Evolutionary conservation across 2,113 vertebrate genomes (phyloP).

Genomic region (Grantiella picta): DNA sequence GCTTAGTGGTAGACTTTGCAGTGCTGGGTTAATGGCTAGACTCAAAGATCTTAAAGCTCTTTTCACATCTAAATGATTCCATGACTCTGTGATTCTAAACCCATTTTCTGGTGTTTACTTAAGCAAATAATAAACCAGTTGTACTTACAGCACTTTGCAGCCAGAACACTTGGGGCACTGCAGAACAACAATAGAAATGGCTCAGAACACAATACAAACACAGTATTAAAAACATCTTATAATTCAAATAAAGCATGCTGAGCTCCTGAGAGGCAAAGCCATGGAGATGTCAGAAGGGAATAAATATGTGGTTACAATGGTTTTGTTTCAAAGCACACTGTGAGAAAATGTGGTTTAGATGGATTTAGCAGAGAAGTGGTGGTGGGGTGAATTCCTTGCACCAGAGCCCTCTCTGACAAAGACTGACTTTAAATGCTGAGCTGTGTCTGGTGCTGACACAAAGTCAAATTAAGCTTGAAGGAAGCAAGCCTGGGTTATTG

Average conservation of each 20-base stretch:
- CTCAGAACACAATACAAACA: neutral
- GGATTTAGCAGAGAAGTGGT: neutral
- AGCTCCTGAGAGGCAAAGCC: neutral
- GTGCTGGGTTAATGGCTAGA: neutral
- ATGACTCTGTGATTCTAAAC: neutral
- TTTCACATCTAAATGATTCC: neutral
- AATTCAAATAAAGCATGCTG: neutral
- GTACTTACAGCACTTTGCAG: neutral
- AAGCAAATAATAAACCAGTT: neutral
- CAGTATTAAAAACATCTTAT: neutral
- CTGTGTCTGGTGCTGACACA: neutral
- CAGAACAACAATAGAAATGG: slow-evolving; percentile 23
- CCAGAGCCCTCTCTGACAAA: neutral
- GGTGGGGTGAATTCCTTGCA: neutral
- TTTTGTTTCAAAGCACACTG: neutral
- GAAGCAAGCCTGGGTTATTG: neutral
- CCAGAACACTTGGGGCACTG: slow-evolving; percentile 53
- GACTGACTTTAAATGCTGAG: neutral
- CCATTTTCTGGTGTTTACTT: neutral
- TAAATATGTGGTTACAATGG: neutral
- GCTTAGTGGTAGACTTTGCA: neutral
- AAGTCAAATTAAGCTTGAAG: neutral
- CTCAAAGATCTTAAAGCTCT: neutral
- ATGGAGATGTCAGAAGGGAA: neutral
- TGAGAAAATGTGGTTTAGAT: neutral